Conservation (phyloP, 2,797 vertebrate species). For the Coendou prehensilis region DNA sequence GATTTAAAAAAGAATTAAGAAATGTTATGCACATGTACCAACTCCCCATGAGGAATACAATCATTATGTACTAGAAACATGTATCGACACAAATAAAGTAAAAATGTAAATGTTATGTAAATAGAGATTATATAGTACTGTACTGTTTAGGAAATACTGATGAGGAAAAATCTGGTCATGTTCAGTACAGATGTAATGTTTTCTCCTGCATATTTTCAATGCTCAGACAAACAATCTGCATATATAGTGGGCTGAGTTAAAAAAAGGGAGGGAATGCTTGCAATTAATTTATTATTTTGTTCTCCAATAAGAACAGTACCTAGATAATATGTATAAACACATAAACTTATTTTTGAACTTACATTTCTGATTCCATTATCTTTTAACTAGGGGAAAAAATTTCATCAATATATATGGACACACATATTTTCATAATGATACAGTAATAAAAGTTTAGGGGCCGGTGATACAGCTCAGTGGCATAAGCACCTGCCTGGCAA, state of each 20-base stretch:
- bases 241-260: no score
- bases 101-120: background rate
- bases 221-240: no score
- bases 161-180: no score
- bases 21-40: background rate
- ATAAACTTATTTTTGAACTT: background rate
- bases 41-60: background rate
- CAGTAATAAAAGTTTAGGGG: background rate
- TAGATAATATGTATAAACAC: background rate
- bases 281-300: background rate
- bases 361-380: background rate
- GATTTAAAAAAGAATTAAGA: background rate
- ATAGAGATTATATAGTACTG: background rate
- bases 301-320: slow-evolving; percentile 9
- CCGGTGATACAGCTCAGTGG: no score
- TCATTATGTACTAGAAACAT: background rate
- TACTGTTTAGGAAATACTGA: background rate
- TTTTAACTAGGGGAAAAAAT: background rate
- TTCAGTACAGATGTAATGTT: background rate
- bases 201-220: background rate
- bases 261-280: background rate
- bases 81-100: background rate
- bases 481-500: no score
- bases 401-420: background rate
- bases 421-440: background rate